Evolutionary conservation across 2,113 vertebrate genomes (phyloP), one percentile per base, ranked within the genome.

Genomic region (Sisor rabdophorus): DNA sequence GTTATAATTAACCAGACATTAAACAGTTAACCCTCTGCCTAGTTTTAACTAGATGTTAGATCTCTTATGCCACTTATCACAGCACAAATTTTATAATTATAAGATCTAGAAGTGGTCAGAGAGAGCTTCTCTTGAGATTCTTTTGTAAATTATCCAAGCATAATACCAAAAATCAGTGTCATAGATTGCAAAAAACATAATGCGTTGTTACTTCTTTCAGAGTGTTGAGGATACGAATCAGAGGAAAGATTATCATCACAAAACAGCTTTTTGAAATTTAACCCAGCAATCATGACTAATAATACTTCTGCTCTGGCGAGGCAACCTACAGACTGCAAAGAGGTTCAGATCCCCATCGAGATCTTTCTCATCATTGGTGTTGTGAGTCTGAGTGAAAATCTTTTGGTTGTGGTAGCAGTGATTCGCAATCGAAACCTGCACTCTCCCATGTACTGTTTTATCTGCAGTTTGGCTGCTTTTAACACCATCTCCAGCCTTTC

Each of bases 381-480:
- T 0, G 80, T 92, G 6, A 95, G 95, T 17, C 87, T 98, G 81
- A 79, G 92, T n/a, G 96, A 97, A 87, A 99, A 98, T 80, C 82
- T 97, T 60, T 87, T 97, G 47, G 92, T 99, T 17, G 92, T 98
- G 32, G 71, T 95, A 69, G 95, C 95, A 2, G 90, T 99, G 52
- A 82, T 94, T 63, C 87, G 85, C 71, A 98, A 97, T 78, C 94
- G 93, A 87, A 97, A 94, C 70, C 93, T 99, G 12, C 97, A 98
- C 82, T 91, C 90, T 0, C 97, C 97, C 60, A 97, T 98, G 96
- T 96, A 96, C 86, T 91, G 93, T 86, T 98, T 98, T 84, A 97
- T 98, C 86, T 98, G 96, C 80, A 99, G 94, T 73, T 88, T 99
- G 84, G 95, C 97, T 0, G 84, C 95, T 85, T 98, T 97, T 63